Base-by-base conservation (phyloP, 2,888 invertebrate species). In the Tortrix viridana region DNA sequence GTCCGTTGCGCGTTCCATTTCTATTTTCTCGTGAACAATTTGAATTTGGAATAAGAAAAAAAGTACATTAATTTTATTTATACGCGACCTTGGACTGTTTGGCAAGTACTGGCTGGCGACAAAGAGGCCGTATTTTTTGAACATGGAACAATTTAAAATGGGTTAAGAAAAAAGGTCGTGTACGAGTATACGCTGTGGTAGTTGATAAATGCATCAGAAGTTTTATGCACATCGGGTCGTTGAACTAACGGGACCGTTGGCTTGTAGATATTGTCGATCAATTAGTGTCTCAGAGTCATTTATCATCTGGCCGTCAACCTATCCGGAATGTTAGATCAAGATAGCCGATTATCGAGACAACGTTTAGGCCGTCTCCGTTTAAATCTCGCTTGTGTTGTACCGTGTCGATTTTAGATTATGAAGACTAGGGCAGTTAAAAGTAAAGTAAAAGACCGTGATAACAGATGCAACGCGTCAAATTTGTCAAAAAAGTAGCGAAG, bases 261-360 rank as follows among this genome's bases (percentile, higher is more conserved):
- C 61, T 60, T 71, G 74, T 71, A 78, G 75, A 80, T 82, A 84
- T 81, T 76, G 76, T 79, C 77, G 73, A 83, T 86, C 84, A 84
- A 82, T 84, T 84, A 47, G 70, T 69, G 73, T 80, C 83, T 81
- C 81, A 76, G 76, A 77, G 72, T 73, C 76, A 74, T 81, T 77
- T 76, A 71, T 67, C 65, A 69, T 62, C 16, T 61, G 58, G 23
- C 16, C 46, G 19, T 53, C 62, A 55, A 65, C 56, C 62, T 22
- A 22, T 5, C 32, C n/a, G 58, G 50, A 50, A 59, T 50, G 49
- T 49, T n/a, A 65, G 68, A 52, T 69, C 67, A 38, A 46, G 60
- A 53, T 53, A 46, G 52, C 46, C 38, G 60, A 46, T 55, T 54
- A 44, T 22, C 20, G 43, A 50, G 37, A 32, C 37, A n/a, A 19